phyloP scores from a whole-genome alignment of 2,888 invertebrate genomes.

The Baccha elongata region DNA sequence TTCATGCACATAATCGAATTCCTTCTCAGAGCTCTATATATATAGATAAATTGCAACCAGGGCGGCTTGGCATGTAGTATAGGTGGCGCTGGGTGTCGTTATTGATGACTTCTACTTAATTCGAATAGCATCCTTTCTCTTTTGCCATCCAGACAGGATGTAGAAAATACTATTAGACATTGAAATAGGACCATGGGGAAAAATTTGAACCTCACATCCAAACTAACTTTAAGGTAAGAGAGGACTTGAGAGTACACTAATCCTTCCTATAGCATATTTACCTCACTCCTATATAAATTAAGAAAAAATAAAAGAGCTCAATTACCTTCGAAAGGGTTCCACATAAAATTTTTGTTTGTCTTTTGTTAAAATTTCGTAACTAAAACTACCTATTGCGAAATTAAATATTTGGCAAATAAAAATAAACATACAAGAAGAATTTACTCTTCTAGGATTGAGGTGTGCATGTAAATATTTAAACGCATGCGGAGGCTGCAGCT shows the following conservation, averaged over 20 bases:
- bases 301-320: constrained; percentile 41
- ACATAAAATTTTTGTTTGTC: constrained; percentile 32
- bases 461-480: constrained; percentile 58
- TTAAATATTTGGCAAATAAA: constrained; percentile 54
- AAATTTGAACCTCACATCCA: constrained; percentile 13
- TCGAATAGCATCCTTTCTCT: constrained; percentile 56
- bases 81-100: constrained; percentile 41
- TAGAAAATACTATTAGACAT: constrained; percentile 51
- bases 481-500: constrained; percentile 23
- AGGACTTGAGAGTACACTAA: constrained; percentile 21
- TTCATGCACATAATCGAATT: constrained; percentile 68
- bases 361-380: constrained; percentile 48
- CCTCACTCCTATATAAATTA: neutral
- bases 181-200: constrained; percentile 25
- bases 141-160: constrained; percentile 44
- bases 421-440: constrained; percentile 32
- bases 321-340: constrained; percentile 42
- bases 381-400: constrained; percentile 47
- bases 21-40: neutral
- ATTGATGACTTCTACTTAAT: constrained; percentile 66
- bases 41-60: constrained; percentile 10
- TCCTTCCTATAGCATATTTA: constrained; percentile 24
- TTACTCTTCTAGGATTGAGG: constrained; percentile 28
- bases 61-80: neutral
- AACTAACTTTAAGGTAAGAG: neutral